Conservation (phyloP, 1,140 invertebrate genomes). For the Pseudachorutes palmiensis region DNA sequence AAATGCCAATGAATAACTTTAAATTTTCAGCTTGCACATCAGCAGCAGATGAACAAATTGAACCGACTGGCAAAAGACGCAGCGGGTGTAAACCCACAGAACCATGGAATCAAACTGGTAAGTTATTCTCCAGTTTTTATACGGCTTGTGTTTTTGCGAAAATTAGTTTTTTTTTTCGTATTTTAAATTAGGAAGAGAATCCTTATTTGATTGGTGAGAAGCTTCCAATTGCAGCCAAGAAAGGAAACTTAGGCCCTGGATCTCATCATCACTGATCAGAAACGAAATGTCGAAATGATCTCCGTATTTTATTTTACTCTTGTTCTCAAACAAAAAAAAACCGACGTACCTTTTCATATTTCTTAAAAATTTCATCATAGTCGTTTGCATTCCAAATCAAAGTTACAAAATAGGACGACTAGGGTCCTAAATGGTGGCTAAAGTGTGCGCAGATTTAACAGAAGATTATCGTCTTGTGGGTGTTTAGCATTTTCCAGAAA, state of each 20-base stretch:
- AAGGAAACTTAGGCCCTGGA: constrained; percentile 47
- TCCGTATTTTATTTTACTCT: too few relatives aligned
- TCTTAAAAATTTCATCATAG: too few relatives aligned
- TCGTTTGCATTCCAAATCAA: too few relatives aligned
- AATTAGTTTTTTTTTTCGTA: background rate
- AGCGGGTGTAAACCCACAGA: background rate
- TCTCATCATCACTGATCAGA: background rate
- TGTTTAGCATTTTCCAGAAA: too few relatives aligned
- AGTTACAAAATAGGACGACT: too few relatives aligned
- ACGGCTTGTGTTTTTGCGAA: background rate
- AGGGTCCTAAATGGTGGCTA: too few relatives aligned
- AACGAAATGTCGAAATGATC: too few relatives aligned
- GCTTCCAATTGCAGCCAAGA: constrained; percentile 77
- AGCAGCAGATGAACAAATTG: background rate
- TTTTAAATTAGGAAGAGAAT: constrained; percentile 52
- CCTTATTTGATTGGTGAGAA: constrained; percentile 71
- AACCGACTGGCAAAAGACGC: constrained; percentile 3
- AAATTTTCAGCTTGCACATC: background rate
- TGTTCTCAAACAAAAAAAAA: too few relatives aligned
- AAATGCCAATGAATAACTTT: background rate
- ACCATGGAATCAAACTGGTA: background rate
- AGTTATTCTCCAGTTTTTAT: too few relatives aligned
- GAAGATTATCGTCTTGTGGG: too few relatives aligned
- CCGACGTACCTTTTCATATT: too few relatives aligned
- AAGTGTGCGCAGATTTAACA: too few relatives aligned